Conservation (phyloP, 2,797 vertebrate species). For the Chrysocyon brachyurus region DNA sequence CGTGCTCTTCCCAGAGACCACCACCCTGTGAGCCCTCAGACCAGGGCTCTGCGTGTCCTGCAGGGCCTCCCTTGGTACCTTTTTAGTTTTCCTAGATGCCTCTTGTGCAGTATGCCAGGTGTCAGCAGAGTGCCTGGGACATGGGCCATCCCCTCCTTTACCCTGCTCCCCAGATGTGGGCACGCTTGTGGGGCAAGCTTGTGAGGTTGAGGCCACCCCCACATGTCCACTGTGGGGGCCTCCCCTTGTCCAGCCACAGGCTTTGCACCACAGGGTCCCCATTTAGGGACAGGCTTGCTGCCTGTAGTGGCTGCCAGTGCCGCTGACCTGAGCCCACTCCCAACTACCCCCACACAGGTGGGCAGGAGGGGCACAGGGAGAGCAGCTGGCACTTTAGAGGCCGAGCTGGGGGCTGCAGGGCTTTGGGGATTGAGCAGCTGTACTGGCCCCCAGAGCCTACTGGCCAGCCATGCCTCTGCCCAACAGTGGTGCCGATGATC, state of each 20-base stretch:
- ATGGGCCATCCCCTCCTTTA: rapidly evolving
- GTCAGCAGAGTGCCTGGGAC: not conserved
- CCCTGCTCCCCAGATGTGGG: not conserved
- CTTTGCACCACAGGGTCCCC: not conserved
- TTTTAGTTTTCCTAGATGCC: not conserved
- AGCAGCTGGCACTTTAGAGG: not conserved
- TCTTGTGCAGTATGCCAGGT: not conserved
- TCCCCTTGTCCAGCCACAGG: not conserved
- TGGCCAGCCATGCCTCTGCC: not conserved
- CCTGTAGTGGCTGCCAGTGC: not conserved
- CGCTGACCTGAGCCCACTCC: not conserved
- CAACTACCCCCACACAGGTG: not conserved
- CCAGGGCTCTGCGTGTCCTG: not conserved
- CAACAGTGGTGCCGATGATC: slow-evolving; percentile 95
- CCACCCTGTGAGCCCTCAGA: too few species aligned
- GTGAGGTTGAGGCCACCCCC: not conserved
- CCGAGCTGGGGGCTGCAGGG: not conserved
- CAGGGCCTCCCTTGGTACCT: not conserved
- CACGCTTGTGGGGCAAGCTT: not conserved
- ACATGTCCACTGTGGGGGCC: rapidly evolving
- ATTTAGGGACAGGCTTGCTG: not conserved
- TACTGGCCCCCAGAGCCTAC: not conserved
- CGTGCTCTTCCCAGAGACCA: not conserved
- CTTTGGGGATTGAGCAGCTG: rapidly evolving
- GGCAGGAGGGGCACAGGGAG: not conserved